Percentiles rank a stretch among this genome's conserved stretches.
These are phyloP conservation scores for Nezara viridula DNA, from an alignment of 2,888 invertebrate genomes.

Conservation along the genomic window DNA sequence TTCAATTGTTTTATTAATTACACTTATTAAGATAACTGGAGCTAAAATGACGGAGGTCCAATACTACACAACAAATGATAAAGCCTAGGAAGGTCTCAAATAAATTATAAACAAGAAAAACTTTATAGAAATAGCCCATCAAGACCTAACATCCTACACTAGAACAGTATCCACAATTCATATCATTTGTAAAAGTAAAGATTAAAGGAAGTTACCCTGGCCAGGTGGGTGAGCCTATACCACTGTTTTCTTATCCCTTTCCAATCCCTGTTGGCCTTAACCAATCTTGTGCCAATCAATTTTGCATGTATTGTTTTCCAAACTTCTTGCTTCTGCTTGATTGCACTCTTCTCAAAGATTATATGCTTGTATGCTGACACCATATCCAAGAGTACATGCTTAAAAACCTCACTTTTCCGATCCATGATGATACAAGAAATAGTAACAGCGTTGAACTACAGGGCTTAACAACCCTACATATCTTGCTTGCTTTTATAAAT, in stretches of 20 bases:
- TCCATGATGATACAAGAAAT: neutral
- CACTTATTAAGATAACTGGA: neutral
- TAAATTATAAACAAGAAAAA: too few species aligned
- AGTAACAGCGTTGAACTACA: neutral
- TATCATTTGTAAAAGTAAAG: neutral
- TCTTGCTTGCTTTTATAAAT: neutral
- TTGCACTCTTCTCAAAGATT: neutral
- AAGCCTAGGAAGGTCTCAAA: too few species aligned
- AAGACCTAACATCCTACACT: neutral
- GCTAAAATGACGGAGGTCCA: neutral
- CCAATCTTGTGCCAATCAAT: neutral
- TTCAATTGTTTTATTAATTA: too few species aligned
- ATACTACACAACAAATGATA: too few species aligned
- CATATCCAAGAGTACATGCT: neutral
- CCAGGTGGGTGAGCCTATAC: neutral
- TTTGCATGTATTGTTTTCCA: neutral
- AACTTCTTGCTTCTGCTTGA: neutral
- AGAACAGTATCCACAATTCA: neutral
- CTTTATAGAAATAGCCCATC: too few species aligned
- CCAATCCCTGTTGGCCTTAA: neutral
- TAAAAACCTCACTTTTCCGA: neutral
- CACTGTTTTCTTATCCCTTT: neutral
- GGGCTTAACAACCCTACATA: neutral
- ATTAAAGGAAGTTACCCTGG: neutral
- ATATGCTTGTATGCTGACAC: neutral